Evolutionary conservation across 2,113 vertebrate species (phyloP), one percentile per base, ranked within the genome.

Genomic region (Sorex araneus): DNA sequence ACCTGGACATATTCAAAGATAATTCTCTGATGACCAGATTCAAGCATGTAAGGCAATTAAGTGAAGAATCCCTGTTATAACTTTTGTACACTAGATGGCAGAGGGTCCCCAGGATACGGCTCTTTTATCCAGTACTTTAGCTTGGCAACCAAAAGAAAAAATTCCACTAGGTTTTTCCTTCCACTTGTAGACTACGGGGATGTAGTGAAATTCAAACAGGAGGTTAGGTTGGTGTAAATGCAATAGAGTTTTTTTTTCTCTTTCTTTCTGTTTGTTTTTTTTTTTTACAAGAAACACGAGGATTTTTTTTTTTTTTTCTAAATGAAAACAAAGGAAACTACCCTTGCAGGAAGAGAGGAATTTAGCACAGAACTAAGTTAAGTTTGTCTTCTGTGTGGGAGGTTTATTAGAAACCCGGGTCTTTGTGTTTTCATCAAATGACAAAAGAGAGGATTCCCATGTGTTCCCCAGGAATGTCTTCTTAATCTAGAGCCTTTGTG

Each of bases 81-180:
- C 34, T 2, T 96, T 93, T 92, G 30, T 95, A 84, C 91, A 95
- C 63, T 91, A 97, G 79, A n/a, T 95, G 80, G 92, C 93, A 94
- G 86, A 91, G 36, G 7, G 30, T 71, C 71, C 88, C 83, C 40
- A 71, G 74, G 84, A 82, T 86, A 32, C 43, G 36, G 36, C 40
- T 91, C 15, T 60, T 81, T 1, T 3, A 77, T 6, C 57, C 57
- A 6, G 57, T 60, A 7, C 57, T 69, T 85, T 40, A n/a, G 23
- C 70, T 89, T 87, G 90, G 23, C 30, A 92, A 11, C 25, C 40
- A n/a, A 27, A 78, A 94, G 81, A 63, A 6, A 70, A 85, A 60
- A 76, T 64, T 43, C 69, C 36, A 47, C 83, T 28, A 91, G 74
- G 32, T 34, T 77, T 83, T 6, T 32, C 34, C 19, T 16, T 71